Conservation (phyloP, 2,113 vertebrate species). For the Crotalus horridus region DNA sequence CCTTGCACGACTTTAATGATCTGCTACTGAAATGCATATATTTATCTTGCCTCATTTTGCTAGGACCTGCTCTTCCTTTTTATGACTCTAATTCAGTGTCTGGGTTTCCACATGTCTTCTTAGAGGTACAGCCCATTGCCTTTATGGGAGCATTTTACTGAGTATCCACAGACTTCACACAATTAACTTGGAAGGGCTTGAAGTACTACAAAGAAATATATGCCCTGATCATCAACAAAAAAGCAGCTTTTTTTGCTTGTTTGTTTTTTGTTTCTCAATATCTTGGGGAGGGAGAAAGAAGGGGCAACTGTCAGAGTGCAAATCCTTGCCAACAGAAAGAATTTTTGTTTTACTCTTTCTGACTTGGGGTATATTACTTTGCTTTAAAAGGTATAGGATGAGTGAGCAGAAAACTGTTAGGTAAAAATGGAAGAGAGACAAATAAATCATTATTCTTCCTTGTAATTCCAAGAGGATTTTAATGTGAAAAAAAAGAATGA, state of each 20-base stretch:
- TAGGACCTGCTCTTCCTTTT: constrained; percentile 25
- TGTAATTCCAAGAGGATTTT: constrained; percentile 32
- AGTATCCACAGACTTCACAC: not conserved
- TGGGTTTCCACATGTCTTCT: constrained; percentile 33
- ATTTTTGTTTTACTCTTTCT: constrained; percentile 56
- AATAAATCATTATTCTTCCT: constrained; percentile 51
- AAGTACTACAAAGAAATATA: constrained; percentile 35
- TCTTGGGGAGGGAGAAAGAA: constrained; percentile 38
- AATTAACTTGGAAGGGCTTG: not conserved
- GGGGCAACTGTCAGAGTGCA: constrained; percentile 9
- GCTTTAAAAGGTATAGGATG: constrained; percentile 47
- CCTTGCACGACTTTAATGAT: constrained; percentile 61
- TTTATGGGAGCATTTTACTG: not conserved
- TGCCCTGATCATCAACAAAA: constrained; percentile 57
- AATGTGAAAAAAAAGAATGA: not conserved
- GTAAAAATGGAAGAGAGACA: constrained; percentile 40
- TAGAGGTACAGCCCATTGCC: constrained; percentile 21
- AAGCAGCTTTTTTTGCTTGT: constrained; percentile 71
- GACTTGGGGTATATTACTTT: constrained; percentile 44
- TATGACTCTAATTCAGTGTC: constrained; percentile 36
- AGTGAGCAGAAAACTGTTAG: constrained; percentile 48
- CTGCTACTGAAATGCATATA: constrained; percentile 50
- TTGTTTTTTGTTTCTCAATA: constrained; percentile 37
- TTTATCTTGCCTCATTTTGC: constrained; percentile 31
- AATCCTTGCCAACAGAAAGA: constrained; percentile 66